Percentiles rank a stretch among this genome's conserved stretches.
These are phyloP conservation scores for Oceanites oceanicus DNA, from an alignment of 2,113 vertebrate genomes.

Conservation along the genomic window DNA sequence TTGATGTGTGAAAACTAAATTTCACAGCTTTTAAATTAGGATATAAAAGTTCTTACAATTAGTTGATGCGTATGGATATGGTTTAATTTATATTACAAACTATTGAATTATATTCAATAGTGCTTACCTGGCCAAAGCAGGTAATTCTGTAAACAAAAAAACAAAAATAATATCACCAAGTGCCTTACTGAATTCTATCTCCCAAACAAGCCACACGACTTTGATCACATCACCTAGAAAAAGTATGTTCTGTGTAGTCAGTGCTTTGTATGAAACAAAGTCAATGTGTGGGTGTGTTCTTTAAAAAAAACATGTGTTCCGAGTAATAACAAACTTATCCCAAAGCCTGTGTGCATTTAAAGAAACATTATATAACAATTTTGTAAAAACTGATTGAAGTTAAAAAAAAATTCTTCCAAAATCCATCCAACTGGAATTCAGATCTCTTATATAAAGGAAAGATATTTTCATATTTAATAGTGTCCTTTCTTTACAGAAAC, in stretches of 20 bases:
- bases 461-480: slow-evolving; percentile 84
- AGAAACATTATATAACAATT: slow-evolving; percentile 75
- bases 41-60: slow-evolving; percentile 87
- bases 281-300: slow-evolving; percentile 65
- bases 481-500: slow-evolving; percentile 86
- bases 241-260: slow-evolving; percentile 67
- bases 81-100: slow-evolving; percentile 89
- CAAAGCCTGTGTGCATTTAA: slow-evolving; percentile 79
- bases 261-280: slow-evolving; percentile 78
- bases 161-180: slow-evolving; percentile 76
- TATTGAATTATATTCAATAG: slow-evolving; percentile 87
- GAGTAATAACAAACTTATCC: slow-evolving; percentile 81
- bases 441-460: slow-evolving; percentile 84
- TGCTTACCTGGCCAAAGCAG: slow-evolving; percentile 79
- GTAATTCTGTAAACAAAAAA: slow-evolving; percentile 91
- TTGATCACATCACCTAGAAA: slow-evolving; percentile 73
- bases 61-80: slow-evolving; percentile 80
- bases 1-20: slow-evolving; percentile 88
- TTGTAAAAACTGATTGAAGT: slow-evolving; percentile 76
- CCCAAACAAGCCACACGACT: slow-evolving; percentile 70
- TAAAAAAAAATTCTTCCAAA: slow-evolving; percentile 81
- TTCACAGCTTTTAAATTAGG: slow-evolving; percentile 87
- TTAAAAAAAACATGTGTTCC: slow-evolving; percentile 64
- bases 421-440: slow-evolving; percentile 79
- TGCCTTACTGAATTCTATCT: slow-evolving; percentile 69